Conservation (phyloP, 2,113 vertebrate species). For the Melospiza georgiana region DNA sequence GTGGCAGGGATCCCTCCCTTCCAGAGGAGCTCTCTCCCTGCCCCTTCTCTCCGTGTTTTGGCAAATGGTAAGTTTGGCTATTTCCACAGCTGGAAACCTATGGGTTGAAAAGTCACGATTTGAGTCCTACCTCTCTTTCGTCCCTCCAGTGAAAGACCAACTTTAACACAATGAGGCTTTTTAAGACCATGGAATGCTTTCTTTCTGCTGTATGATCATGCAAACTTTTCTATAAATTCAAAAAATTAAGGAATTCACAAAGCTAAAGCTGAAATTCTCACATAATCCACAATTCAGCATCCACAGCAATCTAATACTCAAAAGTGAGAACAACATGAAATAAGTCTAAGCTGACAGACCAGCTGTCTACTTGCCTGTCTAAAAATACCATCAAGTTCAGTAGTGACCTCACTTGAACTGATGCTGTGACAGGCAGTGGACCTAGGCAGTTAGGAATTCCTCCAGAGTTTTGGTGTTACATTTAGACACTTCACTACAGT, state of each 20-base stretch:
- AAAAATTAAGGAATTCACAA: not conserved
- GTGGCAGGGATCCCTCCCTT: not conserved
- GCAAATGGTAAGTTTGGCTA: not conserved
- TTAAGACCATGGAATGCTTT: not conserved
- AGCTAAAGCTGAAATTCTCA: not conserved
- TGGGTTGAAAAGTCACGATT: not conserved
- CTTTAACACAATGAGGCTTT: not conserved
- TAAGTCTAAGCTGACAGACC: not conserved
- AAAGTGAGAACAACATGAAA: not conserved
- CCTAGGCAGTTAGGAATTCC: not conserved
- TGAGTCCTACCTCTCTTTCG: not conserved
- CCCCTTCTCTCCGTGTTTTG: accelerated
- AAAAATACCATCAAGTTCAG: not conserved
- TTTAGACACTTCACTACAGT: not conserved
- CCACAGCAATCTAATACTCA: not conserved
- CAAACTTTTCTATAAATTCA: not conserved
- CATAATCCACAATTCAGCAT: not conserved
- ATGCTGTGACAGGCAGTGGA: not conserved
- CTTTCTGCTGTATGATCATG: not conserved
- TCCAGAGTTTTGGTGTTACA: not conserved
- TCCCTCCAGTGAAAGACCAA: not conserved
- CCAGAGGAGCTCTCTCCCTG: not conserved
- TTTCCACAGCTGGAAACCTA: not conserved
- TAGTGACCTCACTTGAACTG: not conserved
- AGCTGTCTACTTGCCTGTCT: not conserved